A percentile compares a stretch with the other conserved stretches of the same genome.
These are phyloP conservation scores for Agrypnus murinus DNA, from an alignment of 2,888 invertebrate genomes.

Conservation along the genomic window DNA sequence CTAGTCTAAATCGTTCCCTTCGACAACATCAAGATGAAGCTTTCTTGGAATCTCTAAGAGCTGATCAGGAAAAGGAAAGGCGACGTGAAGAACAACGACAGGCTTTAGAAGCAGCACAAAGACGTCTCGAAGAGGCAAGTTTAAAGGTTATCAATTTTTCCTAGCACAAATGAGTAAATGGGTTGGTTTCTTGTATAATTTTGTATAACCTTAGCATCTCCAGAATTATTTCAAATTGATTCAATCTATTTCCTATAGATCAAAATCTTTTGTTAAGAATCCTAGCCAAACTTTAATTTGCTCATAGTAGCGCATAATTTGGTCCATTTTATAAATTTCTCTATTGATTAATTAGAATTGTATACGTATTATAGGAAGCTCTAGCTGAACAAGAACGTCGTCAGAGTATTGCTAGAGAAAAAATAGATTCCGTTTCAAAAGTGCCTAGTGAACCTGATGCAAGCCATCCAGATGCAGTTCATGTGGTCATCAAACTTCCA, in stretches of 20 bases:
- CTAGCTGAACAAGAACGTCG: constrained; percentile 71
- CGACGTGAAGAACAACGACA: constrained; percentile 76
- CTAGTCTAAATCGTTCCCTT: constrained; percentile 89
- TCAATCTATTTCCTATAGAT: no score
- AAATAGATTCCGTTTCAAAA: constrained; percentile 77
- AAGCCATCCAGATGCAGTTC: constrained; percentile 81
- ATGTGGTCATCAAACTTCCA: constrained; percentile 93
- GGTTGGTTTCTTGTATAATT: no score
- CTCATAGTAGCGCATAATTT: no score
- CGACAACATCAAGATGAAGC: constrained; percentile 95
- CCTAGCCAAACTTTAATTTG: no score
- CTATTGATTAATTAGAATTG: neutral
- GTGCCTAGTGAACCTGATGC: constrained; percentile 86
- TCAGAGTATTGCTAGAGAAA: constrained; percentile 78
- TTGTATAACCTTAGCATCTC: no score
- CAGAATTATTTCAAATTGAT: no score
- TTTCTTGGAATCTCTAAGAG: constrained; percentile 90
- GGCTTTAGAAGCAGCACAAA: constrained; percentile 74
- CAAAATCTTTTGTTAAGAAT: no score
- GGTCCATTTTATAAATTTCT: no score
- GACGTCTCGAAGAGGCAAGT: constrained; percentile 66
- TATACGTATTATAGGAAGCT: constrained; percentile 64
- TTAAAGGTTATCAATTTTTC: neutral
- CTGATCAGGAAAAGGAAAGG: constrained; percentile 96
- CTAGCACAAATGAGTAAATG: no score